phyloP scores from a whole-genome alignment of 2,113 vertebrate species.

The Petroica traversi region DNA sequence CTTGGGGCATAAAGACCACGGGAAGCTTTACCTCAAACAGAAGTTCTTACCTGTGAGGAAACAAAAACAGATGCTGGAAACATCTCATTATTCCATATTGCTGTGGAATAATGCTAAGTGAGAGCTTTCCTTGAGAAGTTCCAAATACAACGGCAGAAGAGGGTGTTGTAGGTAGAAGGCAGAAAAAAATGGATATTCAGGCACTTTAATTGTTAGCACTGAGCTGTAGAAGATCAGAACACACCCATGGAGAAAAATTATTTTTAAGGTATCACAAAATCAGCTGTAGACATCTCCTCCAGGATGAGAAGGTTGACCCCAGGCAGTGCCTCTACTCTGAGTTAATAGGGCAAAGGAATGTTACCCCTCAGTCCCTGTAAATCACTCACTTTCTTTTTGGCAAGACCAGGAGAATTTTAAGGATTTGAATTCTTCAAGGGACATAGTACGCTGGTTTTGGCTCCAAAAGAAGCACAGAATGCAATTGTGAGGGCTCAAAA shows the following conservation, averaged over 20 bases:
- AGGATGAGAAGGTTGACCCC: background rate
- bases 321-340: background rate
- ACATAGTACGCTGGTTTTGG: background rate
- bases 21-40: constrained; percentile 9
- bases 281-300: background rate
- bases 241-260: background rate
- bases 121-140: background rate
- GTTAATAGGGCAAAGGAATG: background rate
- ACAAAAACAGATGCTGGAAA: background rate
- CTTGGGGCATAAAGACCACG: background rate
- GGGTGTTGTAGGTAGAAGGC: background rate
- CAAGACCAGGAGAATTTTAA: background rate
- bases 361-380: background rate
- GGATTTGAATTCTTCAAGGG: background rate
- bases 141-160: accelerated
- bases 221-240: background rate
- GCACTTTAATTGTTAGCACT: background rate
- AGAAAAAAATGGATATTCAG: background rate
- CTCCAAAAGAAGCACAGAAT: background rate
- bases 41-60: background rate
- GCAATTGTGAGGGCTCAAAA: background rate
- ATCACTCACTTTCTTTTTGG: background rate
- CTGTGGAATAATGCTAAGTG: too few relatives aligned
- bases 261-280: background rate
- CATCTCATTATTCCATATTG: background rate